Percentiles rank a stretch among this genome's conserved stretches.
Evolutionary conservation across 2,113 vertebrate species (phyloP).

Genomic region (Zeus faber): DNA sequence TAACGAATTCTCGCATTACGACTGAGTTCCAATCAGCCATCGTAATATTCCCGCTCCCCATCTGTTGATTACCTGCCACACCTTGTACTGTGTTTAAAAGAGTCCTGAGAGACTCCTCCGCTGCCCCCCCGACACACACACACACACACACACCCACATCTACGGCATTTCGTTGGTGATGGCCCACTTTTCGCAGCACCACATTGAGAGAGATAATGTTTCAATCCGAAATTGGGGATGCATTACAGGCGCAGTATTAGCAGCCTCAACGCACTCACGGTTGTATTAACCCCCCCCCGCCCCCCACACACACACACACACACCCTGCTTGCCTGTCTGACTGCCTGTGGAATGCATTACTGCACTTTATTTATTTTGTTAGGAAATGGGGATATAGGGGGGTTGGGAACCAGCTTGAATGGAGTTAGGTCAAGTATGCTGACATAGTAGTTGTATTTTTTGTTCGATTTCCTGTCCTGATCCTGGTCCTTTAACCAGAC

Average conservation of each 20-base stretch:
- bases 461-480: too few species aligned
- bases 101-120: too few species aligned
- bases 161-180: conserved; percentile 8
- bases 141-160: not conserved
- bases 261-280: conserved; percentile 7
- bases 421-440: too few species aligned
- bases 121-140: conserved; percentile 5
- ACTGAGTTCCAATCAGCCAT: conserved; percentile 1
- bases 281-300: conserved; percentile 46
- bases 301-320: conserved; percentile 31
- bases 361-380: too few species aligned
- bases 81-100: conserved; percentile 7
- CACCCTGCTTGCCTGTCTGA: too few species aligned
- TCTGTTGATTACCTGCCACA: not conserved
- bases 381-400: too few species aligned
- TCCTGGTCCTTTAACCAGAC: too few species aligned
- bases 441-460: too few species aligned
- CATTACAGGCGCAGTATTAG: conserved; percentile 22
- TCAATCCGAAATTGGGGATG: conserved; percentile 12
- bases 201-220: conserved; percentile 14
- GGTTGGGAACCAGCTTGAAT: too few species aligned
- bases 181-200: conserved; percentile 27
- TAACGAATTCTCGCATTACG: not conserved
- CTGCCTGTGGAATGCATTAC: not conserved
- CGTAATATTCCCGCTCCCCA: conserved; percentile 12